Base-by-base conservation (phyloP, 2,797 vertebrate genomes). In the Sebastes steindachneri region DNA sequence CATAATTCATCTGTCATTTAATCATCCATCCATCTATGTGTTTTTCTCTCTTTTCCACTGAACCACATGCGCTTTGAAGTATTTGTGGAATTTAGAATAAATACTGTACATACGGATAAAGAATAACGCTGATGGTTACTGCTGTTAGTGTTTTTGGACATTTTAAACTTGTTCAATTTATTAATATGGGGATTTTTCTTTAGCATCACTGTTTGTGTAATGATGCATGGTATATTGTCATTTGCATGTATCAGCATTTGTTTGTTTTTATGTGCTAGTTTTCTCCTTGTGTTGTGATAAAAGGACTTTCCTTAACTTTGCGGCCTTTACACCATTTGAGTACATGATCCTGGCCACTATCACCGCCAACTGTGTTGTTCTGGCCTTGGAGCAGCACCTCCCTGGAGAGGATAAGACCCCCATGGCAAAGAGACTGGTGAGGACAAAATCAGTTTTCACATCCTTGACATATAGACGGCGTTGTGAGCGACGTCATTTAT, bases 321-420 rank as follows among this genome's bases (percentile, higher is more conserved):
- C 2, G 54, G 84, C 79, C 87, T 86, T 91, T 94, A 99, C 98
- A 96, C 98, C 98, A 0, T 99, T 99, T 12, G 98, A 99, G 94
- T 99, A 99, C 92, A 99, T 99, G 98, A 99, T 99, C 94, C 95
- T 99, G 94, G 97, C 98, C 23, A 99, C 98, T 89, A 99, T 99
- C 93, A 99, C 99, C 25, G 99, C 99, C 90, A 99, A 99, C 95
- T 99, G 98, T 93, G 97, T 99, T 0, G 98, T 99, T 74, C 93
- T 99, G 93, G 98, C 98, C 26, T 90, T 99, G 89, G 99, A 99
- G 91, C 98, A 99, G 92, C 98, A 99, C 86, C 97, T 99, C 48
- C 99, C 99, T 0, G 98, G 98, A 89, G 99, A 99, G 6, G 99
- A 99, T 89, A 99, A 99, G 95, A 99, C 99, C 0, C 99, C 99